Evolutionary conservation across 2,888 invertebrate species (phyloP).

Genomic region (Atethmia centrago): DNA sequence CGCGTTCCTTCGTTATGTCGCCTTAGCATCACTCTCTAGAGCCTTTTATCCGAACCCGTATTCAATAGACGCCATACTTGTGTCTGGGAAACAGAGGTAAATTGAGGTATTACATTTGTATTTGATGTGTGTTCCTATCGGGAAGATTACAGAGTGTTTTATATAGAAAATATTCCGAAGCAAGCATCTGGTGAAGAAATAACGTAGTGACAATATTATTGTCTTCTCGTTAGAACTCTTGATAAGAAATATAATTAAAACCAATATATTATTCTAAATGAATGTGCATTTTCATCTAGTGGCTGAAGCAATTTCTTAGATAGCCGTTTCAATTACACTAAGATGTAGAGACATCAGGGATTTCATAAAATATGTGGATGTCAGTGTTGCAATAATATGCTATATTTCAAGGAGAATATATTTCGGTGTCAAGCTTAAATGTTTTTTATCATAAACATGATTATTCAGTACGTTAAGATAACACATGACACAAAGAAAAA

Average conservation of each 20-base stretch:
- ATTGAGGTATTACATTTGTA: slow-evolving; percentile 58
- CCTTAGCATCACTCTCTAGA: slow-evolving; percentile 75
- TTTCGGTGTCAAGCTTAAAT: slow-evolving; percentile 38
- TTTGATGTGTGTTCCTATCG: slow-evolving; percentile 38
- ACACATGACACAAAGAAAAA: neutral
- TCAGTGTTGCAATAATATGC: slow-evolving; percentile 31
- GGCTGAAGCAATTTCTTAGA: slow-evolving; percentile 37
- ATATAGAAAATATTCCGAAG: neutral
- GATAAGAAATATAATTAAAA: slow-evolving; percentile 25
- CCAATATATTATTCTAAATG: slow-evolving; percentile 1
- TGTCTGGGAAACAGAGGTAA: slow-evolving; percentile 56
- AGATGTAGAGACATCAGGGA: slow-evolving; percentile 50
- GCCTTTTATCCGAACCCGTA: slow-evolving; percentile 74
- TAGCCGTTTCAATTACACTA: slow-evolving; percentile 40
- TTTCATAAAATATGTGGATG: slow-evolving; percentile 44
- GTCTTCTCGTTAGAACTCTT: neutral
- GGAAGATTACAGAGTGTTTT: slow-evolving; percentile 21
- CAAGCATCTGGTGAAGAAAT: neutral
- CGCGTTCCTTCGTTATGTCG: slow-evolving; percentile 86
- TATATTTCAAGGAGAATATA: slow-evolving; percentile 46
- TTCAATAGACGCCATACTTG: slow-evolving; percentile 66
- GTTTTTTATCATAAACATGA: slow-evolving; percentile 34
- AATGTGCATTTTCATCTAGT: slow-evolving; percentile 23
- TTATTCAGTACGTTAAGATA: slow-evolving; percentile 35
- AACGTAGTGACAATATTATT: slow-evolving; percentile 2